Evolutionary conservation across 2,797 vertebrate genomes (phyloP), one percentile per base, ranked within the genome.

Genomic region (Myotis vivesi): DNA sequence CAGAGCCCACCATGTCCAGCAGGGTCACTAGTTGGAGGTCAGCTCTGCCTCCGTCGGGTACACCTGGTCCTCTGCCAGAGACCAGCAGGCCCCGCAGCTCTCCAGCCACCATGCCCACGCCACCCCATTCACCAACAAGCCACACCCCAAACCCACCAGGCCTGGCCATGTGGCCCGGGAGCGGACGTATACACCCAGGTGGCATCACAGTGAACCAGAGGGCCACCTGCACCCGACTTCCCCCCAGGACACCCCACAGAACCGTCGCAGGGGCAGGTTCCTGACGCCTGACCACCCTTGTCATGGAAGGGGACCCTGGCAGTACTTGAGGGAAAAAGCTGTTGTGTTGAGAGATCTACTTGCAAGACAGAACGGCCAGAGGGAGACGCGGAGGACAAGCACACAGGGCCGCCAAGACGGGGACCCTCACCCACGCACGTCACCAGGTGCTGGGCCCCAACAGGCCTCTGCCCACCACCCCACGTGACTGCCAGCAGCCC

Each of bases 141-240:
- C 19, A 6, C 0, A 1, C 51, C 25, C 66, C 11, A 8, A 30
- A 1, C 5, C 25, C 8, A 33, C 30, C 33, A 41, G 17, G 7
- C 10, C 25, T 20, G 0, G 33, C 25, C 2, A 49, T 17, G 28
- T 23, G 49, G 71, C 68, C 55, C 12, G 0, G 19, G 9, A 0
- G 4, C 53, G 12, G 38, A 23, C n/a, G 25, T 6, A 4, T 22
- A 46, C 28, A 17, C 28, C 0, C 3, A 38, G 23, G 19, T 6
- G 23, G 38, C 6, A 4, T 17, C 10, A 4, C 3, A 16, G 41
- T 6, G 51, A 71, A 38, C 44, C 79, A 38, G 30, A 81, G 15
- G 62, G 66, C 25, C 57, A 28, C 25, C 25, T 30, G 57, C 25
- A 28, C 25, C 19, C 8, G 16, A 13, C 25, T 11, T 5, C 41